A percentile compares a stretch with the other conserved stretches of the same genome.
Conservation (phyloP, 2,113 vertebrate species). For the Orthochromis indermauri region DNA sequence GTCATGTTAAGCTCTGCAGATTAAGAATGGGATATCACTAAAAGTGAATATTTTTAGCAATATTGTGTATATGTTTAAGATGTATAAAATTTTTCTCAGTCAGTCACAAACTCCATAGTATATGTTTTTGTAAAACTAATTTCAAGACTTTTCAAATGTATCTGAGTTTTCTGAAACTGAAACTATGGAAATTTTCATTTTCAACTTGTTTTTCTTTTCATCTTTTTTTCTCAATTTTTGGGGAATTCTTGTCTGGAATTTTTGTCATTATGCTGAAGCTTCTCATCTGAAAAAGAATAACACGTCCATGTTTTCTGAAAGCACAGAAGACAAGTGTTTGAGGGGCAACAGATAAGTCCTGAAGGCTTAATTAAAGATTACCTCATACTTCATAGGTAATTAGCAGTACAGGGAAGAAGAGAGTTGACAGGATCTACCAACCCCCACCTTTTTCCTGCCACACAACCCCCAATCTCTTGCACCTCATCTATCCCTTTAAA, state of each 20-base stretch:
- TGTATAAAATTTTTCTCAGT: accelerated
- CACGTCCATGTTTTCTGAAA: not conserved
- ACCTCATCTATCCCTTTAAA: not conserved
- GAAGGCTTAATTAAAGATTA: not conserved
- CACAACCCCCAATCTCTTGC: not conserved
- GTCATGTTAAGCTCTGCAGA: not conserved
- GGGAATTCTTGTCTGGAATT: not conserved
- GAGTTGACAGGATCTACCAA: not conserved
- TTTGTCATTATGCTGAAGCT: not conserved
- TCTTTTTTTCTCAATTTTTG: not conserved
- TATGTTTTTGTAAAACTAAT: not conserved
- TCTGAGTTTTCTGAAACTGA: not conserved
- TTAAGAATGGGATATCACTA: not conserved
- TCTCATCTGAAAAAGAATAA: not conserved
- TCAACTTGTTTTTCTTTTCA: not conserved
- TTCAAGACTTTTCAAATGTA: not conserved
- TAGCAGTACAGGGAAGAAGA: not conserved
- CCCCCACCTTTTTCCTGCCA: not conserved
- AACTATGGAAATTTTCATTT: not conserved
- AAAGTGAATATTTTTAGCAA: not conserved
- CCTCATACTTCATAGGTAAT: not conserved
- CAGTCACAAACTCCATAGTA: not conserved
- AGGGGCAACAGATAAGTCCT: not conserved
- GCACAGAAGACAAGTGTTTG: not conserved
- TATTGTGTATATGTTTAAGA: not conserved